Evolutionary conservation across 2,797 vertebrate genomes (phyloP), one percentile per base, ranked within the genome.

Genomic region (Notamacropus eugenii): DNA sequence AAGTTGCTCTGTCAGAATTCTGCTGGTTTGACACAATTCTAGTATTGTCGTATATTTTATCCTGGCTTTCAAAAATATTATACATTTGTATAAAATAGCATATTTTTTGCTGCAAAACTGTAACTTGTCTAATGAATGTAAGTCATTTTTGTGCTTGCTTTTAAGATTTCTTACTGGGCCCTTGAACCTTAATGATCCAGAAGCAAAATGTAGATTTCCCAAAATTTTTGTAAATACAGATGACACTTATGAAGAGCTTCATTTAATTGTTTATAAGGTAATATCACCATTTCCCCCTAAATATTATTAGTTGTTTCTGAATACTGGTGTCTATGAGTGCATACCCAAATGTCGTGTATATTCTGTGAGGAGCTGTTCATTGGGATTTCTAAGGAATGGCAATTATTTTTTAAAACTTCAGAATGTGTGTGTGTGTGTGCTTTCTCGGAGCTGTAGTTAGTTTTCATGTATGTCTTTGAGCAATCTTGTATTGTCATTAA

Each of bases 201-300:
- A 99, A 97, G 99, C 99, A 98, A 99, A 99, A 98, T 99, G 99
- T 98, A 98, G 99, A 96, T 99, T 99, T 97, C 99, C 99, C 6
- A 99, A 99, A 99, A 99, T 99, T 98, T 99, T 99, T 98, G 99
- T 99, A 92, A 99, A 99, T 94, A 99, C 99, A 67, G 99, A 99
- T 31, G 99, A 99, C 13, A 99, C 99, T 96, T 99, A 99, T 0
- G 99, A 99, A 98, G 99, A 99, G 97, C 99, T 99, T 97, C 99
- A 99, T 97, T 98, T 99, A 97, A 99, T 99, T 57, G 99, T 99
- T 95, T 99, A 99, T 98, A 99, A 99, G 99, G 99, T 99, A 98
- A 96, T 92, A 28, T 55, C 27, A 13, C 19, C 93, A 50, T 95
- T 97, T 95, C 95, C 57, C 95, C 56, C 82, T 95, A 16, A 74